Base-by-base conservation (phyloP, 2,113 vertebrate species). In the Balaenoptera acutorostrata region DNA sequence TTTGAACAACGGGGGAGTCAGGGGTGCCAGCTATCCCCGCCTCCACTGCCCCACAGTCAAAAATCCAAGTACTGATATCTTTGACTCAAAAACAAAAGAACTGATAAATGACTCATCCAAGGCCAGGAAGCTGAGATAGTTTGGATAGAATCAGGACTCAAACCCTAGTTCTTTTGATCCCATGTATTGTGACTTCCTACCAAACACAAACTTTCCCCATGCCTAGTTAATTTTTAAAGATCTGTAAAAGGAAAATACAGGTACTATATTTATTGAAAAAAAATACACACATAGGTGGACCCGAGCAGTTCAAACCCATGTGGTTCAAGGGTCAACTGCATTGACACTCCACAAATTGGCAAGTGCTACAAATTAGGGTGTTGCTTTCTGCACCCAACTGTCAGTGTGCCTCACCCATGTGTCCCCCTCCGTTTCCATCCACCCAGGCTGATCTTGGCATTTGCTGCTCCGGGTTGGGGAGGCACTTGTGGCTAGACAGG, bases 331-430 rank as follows among this genome's bases (percentile, higher is more conserved):
- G 77, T 57, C 52, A 80, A 57, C 36, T 41, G 23, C 41, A 4
- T 27, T 72, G 29, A 14, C 5, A 23, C 49, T 18, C 31, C 2
- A 12, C 85, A 83, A 77, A 31, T 2, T 5, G 81, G 66, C 85
- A 27, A 29, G 31, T 2, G 0, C 44, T 36, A 2, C 17, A 9
- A 25, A 33, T 5, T 25, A 29, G 17, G 77, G 68, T 2, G 20
- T 21, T 13, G 15, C 39, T 59, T 8, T 66, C 3, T 25, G 18
- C 41, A 8, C 15, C 1, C 4, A 1, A 3, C 8, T 2, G 39
- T 29, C 88, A 4, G 14, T 0, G 18, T 9, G 39, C 29, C 36
- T 61, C 14, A 2, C 23, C 63, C 4, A 0, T 0, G 21, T 2
- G 0, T 15, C 33, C 6, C 10, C n/a, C 55, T 52, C 18, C 0